These are phyloP conservation scores for Spodoptera exigua DNA, from an alignment of 2,888 invertebrate species.

Conservation along the genomic window DNA sequence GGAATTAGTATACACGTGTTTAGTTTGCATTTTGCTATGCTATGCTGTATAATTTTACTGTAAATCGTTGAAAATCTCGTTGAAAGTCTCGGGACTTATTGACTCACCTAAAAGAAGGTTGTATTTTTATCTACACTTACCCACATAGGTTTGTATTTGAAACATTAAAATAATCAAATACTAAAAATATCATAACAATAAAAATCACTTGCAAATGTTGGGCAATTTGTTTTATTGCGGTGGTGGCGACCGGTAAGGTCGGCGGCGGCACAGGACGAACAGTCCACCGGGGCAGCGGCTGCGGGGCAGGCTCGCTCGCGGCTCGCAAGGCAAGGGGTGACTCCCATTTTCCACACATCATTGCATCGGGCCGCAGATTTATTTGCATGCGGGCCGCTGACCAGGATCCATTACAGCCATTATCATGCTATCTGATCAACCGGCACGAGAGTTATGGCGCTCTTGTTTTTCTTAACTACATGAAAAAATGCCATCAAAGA, in stretches of 20 bases:
- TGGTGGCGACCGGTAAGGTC: constrained; percentile 54
- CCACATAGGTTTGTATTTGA: not conserved
- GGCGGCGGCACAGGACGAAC: constrained; percentile 46
- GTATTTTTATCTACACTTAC: no score
- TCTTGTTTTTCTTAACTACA: constrained; percentile 87
- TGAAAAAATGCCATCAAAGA: constrained; percentile 79
- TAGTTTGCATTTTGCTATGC: no score
- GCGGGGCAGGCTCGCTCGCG: constrained; percentile 55
- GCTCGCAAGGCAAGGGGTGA: constrained; percentile 75
- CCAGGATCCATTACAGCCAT: constrained; percentile 89
- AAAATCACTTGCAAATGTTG: constrained; percentile 51
- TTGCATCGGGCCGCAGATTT: constrained; percentile 89
- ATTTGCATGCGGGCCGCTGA: constrained; percentile 90
- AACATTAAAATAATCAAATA: not conserved
- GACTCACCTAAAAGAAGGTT: no score
- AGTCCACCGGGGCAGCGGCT: constrained; percentile 53
- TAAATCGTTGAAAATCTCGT: no score
- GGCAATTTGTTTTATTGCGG: constrained; percentile 63
- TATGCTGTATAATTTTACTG: no score
- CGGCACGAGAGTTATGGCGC: constrained; percentile 87
- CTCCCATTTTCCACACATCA: constrained; percentile 89
- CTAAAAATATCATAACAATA: constrained; percentile 33
- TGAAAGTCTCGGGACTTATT: no score
- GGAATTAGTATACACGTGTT: no score
- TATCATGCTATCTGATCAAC: constrained; percentile 87